A percentile compares a stretch with the other conserved stretches of the same genome.
phyloP scores from a whole-genome alignment of 2,113 vertebrate species.

The Galemys pyrenaicus region DNA sequence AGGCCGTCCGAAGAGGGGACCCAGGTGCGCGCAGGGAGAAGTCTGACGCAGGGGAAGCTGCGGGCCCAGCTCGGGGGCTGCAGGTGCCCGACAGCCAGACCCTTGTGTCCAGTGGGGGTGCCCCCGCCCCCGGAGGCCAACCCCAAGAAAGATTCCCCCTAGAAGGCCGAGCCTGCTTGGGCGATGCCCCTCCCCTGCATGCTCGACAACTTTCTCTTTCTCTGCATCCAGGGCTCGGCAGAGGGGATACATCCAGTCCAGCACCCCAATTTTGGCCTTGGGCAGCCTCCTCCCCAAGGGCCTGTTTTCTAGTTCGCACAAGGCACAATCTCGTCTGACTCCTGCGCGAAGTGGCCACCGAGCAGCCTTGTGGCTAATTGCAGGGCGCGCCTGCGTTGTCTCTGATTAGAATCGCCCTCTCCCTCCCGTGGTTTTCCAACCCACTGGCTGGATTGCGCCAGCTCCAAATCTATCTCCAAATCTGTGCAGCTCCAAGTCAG shows the following conservation, averaged over 20 bases:
- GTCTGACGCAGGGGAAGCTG: too few relatives aligned
- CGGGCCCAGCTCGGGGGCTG: neutral
- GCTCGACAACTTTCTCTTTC: accelerated
- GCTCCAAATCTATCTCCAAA: neutral
- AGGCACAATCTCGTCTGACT: neutral
- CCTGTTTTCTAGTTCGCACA: neutral
- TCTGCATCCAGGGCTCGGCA: neutral
- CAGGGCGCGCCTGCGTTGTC: accelerated
- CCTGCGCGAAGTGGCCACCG: neutral
- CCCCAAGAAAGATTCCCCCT: too few relatives aligned
- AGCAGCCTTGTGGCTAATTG: neutral
- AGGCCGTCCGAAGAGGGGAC: too few relatives aligned
- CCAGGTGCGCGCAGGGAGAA: too few relatives aligned
- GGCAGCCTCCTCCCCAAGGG: neutral
- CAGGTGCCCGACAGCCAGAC: neutral
- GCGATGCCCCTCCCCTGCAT: accelerated
- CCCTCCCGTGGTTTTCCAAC: neutral
- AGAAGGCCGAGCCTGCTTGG: too few relatives aligned
- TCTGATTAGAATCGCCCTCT: neutral
- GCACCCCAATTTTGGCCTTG: too few relatives aligned
- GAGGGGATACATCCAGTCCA: accelerated
- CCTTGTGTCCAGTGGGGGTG: too few relatives aligned
- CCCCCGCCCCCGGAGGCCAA: neutral
- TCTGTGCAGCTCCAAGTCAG: too few relatives aligned
- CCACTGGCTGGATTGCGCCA: neutral